These are phyloP conservation scores for Troglohyphantes excavatus DNA, from an alignment of 2,888 invertebrate genomes.

Conservation along the genomic window DNA sequence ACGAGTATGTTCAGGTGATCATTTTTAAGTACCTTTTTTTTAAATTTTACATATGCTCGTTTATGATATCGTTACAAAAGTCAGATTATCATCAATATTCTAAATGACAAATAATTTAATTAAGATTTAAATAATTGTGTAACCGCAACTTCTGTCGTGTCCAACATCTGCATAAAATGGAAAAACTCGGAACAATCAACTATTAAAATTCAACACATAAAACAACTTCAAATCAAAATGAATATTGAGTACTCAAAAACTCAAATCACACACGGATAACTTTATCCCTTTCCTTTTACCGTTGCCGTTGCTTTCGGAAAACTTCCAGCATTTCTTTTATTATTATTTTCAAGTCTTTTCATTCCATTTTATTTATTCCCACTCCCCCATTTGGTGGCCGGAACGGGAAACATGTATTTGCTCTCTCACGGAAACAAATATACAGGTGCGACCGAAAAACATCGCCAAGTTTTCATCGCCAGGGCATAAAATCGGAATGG, in stretches of 20 bases:
- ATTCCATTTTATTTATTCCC: not conserved
- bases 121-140: no score
- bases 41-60: no score
- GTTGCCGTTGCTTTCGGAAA: not conserved
- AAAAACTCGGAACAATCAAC: no score
- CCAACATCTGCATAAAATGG: no score
- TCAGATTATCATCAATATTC: no score
- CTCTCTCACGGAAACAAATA: constrained; percentile 58
- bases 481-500: not conserved
- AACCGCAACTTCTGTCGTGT: no score
- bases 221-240: not conserved
- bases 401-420: constrained; percentile 57
- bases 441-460: constrained; percentile 63
- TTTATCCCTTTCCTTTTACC: not conserved
- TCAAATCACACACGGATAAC: not conserved
- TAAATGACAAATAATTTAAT: no score
- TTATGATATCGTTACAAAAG: no score
- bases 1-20: no score
- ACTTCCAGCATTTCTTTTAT: not conserved
- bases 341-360: not conserved
- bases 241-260: not conserved
- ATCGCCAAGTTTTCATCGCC: not conserved
- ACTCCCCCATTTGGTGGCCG: not conserved
- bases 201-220: no score
- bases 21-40: no score